A percentile compares a stretch with the other conserved stretches of the same genome.
These are phyloP conservation scores for Drosophila cracens DNA, from an alignment of 2,888 invertebrate genomes.

Conservation along the genomic window DNA sequence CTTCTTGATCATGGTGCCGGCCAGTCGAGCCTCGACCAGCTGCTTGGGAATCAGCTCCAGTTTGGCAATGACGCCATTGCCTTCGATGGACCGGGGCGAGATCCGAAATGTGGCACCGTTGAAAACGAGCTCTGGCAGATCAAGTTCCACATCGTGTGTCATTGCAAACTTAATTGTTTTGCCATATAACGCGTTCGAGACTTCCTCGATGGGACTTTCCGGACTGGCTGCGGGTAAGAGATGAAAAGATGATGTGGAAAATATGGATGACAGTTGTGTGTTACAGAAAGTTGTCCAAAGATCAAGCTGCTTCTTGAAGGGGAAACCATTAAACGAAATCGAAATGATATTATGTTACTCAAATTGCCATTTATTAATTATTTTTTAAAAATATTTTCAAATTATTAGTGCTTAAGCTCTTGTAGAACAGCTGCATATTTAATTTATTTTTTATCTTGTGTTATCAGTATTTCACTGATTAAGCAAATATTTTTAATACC, in stretches of 20 bases:
- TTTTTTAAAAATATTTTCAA: neutral
- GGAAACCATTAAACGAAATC: neutral
- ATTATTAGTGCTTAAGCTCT: neutral
- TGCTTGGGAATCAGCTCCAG: constrained; percentile 88
- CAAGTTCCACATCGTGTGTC: constrained; percentile 91
- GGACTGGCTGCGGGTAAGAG: constrained; percentile 31
- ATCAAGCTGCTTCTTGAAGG: neutral
- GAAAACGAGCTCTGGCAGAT: constrained; percentile 90
- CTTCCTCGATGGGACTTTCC: constrained; percentile 90
- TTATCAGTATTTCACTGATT: neutral
- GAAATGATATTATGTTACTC: neutral
- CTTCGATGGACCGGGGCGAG: constrained; percentile 90
- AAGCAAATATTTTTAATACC: neutral
- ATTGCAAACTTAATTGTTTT: constrained; percentile 90
- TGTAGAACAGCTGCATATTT: neutral
- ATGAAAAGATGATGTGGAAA: constrained; percentile 12
- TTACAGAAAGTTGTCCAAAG: constrained; percentile 49
- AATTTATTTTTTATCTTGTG: neutral
- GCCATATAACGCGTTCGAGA: constrained; percentile 89
- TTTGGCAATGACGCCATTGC: constrained; percentile 90
- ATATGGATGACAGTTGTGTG: constrained; percentile 39
- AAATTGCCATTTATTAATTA: neutral
- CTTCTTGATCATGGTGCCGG: constrained; percentile 87
- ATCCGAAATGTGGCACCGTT: constrained; percentile 90
- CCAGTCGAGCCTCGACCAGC: constrained; percentile 83